A percentile compares a stretch with the other conserved stretches of the same genome.
These are phyloP conservation scores for Bembecia ichneumoniformis DNA, from an alignment of 2,888 invertebrate species.

Conservation along the genomic window DNA sequence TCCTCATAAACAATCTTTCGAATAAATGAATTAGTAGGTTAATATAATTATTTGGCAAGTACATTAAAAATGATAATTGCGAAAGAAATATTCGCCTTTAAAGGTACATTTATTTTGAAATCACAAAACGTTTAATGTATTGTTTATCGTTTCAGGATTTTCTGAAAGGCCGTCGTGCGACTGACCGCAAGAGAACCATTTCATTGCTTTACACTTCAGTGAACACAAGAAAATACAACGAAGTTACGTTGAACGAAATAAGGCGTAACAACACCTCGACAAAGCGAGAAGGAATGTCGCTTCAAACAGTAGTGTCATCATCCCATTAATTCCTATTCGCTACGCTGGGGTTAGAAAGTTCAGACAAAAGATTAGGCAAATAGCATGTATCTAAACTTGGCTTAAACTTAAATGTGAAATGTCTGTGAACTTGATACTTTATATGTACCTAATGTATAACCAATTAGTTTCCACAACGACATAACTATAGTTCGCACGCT, in stretches of 20 bases:
- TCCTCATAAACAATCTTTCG: too few relatives aligned
- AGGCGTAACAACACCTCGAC: neutral
- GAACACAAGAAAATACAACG: neutral
- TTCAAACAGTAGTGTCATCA: neutral
- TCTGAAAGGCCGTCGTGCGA: conserved; percentile 17
- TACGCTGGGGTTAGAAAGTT: neutral
- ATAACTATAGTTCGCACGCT: too few relatives aligned
- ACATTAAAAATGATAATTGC: too few relatives aligned
- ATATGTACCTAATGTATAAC: too few relatives aligned
- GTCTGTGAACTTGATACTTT: too few relatives aligned
- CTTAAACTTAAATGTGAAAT: too few relatives aligned
- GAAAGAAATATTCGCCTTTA: too few relatives aligned
- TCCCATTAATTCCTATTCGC: neutral
- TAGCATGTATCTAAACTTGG: neutral
- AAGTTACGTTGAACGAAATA: neutral
- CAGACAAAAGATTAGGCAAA: neutral
- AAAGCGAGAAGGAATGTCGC: neutral
- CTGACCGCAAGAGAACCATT: neutral
- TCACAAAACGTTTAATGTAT: neutral
- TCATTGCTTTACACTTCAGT: neutral
- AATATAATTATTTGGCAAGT: too few relatives aligned
- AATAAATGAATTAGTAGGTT: too few relatives aligned
- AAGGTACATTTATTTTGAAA: too few relatives aligned
- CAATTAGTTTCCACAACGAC: too few relatives aligned
- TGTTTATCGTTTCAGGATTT: conserved; percentile 26